Evolutionary conservation across 2,113 vertebrate genomes (phyloP).

Genomic region (Callionymus lyra): DNA sequence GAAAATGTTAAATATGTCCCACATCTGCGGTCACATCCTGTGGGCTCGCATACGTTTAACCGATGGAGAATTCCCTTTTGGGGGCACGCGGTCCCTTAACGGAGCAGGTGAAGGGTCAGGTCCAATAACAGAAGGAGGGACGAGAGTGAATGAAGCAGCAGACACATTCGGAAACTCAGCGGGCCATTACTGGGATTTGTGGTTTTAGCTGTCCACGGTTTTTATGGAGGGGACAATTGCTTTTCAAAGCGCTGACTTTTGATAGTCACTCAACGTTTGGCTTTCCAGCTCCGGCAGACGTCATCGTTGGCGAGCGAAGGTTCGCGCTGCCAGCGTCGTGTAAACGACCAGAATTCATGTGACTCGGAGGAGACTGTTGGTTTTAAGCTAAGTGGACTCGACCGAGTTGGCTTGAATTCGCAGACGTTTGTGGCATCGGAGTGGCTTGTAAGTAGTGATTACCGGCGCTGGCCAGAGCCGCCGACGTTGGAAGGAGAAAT

Average conservation of each 20-base stretch:
- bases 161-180: constrained; percentile 15
- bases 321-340: constrained; percentile 8
- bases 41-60: constrained; percentile 8
- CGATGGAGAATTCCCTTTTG: not conserved
- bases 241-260: constrained; percentile 34
- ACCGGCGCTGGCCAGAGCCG: constrained; percentile 37
- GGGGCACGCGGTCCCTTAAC: not conserved
- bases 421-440: constrained; percentile 22
- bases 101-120: constrained; percentile 27
- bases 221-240: constrained; percentile 24
- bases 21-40: constrained; percentile 27
- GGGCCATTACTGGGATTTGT: constrained; percentile 21
- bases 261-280: constrained; percentile 22
- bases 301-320: constrained; percentile 16
- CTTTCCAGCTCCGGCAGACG: constrained; percentile 11
- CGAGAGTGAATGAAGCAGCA: constrained; percentile 30
- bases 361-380: constrained; percentile 10
- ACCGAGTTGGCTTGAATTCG: constrained; percentile 12
- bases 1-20: constrained; percentile 14
- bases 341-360: constrained; percentile 18
- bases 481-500: constrained; percentile 33
- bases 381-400: constrained; percentile 29
- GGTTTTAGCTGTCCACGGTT: constrained; percentile 36
- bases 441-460: constrained; percentile 49
- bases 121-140: constrained; percentile 21